A percentile compares a stretch with the other conserved stretches of the same genome.
Evolutionary conservation across 2,797 vertebrate genomes (phyloP).

Genomic region (Pipistrellus pipistrellus): DNA sequence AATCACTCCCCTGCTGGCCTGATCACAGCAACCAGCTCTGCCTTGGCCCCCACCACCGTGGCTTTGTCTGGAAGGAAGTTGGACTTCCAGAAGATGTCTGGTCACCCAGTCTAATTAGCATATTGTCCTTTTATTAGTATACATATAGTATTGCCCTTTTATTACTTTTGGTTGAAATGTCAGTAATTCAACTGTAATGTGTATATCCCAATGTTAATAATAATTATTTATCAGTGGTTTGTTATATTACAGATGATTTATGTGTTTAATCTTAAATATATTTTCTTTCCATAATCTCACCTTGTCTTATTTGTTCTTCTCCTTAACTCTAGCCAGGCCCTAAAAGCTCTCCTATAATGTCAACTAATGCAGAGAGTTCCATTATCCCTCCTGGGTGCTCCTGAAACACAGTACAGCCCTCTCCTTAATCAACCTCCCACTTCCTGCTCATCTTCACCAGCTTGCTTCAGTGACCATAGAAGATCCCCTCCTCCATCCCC

Average conservation of each 20-base stretch:
- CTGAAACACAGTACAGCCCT: background rate
- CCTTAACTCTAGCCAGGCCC: background rate
- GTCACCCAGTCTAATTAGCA: no score
- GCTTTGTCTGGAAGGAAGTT: no score
- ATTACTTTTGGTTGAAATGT: no score
- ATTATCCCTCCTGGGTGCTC: background rate
- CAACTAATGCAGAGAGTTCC: background rate
- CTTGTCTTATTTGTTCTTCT: background rate
- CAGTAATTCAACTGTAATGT: no score
- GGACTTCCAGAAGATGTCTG: no score
- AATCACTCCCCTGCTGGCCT: no score
- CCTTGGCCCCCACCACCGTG: no score
- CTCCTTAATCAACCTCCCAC: fast-evolving
- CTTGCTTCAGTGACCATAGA: background rate
- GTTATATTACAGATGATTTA: background rate
- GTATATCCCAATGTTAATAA: background rate
- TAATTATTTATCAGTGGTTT: background rate
- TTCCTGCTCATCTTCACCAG: background rate
- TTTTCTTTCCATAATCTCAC: background rate
- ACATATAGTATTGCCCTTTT: no score
- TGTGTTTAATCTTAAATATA: background rate
- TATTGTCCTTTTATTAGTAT: no score
- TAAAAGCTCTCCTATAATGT: background rate
- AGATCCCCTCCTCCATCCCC: background rate
- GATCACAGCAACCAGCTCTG: no score